phyloP scores from a whole-genome alignment of 2,888 invertebrate species.

The Adineta ricciae region DNA sequence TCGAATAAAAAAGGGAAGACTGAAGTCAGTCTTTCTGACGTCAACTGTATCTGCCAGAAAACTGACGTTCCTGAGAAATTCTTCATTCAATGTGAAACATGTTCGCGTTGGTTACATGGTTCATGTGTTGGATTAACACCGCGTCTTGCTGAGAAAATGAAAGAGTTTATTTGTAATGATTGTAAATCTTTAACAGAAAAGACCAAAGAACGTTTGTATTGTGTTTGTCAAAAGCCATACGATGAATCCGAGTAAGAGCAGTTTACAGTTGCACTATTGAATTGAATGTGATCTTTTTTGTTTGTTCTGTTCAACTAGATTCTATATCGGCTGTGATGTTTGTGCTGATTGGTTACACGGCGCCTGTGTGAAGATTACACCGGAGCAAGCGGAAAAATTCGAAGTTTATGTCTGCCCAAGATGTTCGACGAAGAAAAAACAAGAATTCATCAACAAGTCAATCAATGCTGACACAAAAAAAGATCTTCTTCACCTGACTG shows the following conservation, averaged over 20 bases:
- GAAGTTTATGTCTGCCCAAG: slow-evolving; percentile 65
- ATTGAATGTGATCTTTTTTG: slow-evolving; percentile 36
- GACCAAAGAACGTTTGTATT: slow-evolving; percentile 57
- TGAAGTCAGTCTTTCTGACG: not conserved
- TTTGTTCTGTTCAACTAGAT: slow-evolving; percentile 55
- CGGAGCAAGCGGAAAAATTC: slow-evolving; percentile 76
- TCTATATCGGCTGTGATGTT: slow-evolving; percentile 91
- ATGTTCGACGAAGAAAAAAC: slow-evolving; percentile 47
- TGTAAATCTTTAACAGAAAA: not conserved
- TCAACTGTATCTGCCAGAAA: not conserved
- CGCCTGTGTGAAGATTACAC: slow-evolving; percentile 83
- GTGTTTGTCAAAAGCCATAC: slow-evolving; percentile 82
- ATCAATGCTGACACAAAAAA: not conserved
- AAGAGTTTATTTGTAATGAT: not conserved
- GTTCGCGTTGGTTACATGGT: slow-evolving; percentile 96
- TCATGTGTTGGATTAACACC: slow-evolving; percentile 66
- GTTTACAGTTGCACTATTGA: not conserved
- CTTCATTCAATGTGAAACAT: slow-evolving; percentile 91
- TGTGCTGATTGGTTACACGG: slow-evolving; percentile 99
- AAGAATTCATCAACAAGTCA: not conserved
- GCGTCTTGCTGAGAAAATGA: not conserved
- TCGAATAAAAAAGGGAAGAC: not conserved
- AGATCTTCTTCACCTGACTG: slow-evolving; percentile 68
- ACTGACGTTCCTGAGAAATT: slow-evolving; percentile 56
- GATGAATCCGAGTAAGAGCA: slow-evolving; percentile 74